Percentiles rank a stretch among this genome's conserved stretches.
Evolutionary conservation across 2,113 vertebrate species (phyloP).

Genomic region (Calonectris borealis): DNA sequence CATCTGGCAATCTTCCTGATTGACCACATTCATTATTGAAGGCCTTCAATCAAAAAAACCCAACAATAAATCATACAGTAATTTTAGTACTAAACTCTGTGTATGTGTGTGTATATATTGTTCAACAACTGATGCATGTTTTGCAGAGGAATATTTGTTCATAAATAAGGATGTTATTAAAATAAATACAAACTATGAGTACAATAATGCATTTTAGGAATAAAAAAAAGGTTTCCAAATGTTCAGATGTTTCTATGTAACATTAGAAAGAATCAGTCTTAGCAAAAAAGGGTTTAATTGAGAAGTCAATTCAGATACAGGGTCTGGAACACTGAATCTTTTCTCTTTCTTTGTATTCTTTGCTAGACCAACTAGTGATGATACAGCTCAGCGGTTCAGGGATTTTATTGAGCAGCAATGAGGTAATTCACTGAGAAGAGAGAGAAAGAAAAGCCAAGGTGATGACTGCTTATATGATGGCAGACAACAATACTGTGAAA

Average conservation of each 20-base stretch:
- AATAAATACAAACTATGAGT: neutral
- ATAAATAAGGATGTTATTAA: neutral
- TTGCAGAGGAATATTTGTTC: neutral
- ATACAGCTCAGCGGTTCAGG: neutral
- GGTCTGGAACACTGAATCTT: neutral
- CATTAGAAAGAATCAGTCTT: neutral
- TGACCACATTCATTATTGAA: neutral
- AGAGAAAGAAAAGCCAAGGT: neutral
- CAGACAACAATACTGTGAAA: neutral
- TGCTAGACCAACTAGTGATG: neutral
- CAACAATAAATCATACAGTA: neutral
- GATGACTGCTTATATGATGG: neutral
- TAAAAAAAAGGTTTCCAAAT: neutral
- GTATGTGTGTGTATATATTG: neutral
- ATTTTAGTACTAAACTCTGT: neutral
- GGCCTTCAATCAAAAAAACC: neutral
- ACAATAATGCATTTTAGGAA: neutral
- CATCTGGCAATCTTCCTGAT: neutral
- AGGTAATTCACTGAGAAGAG: neutral
- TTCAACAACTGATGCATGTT: neutral
- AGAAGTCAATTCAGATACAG: neutral
- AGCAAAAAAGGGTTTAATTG: neutral
- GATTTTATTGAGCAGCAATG: slow-evolving; percentile 7
- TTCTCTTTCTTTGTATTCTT: neutral
- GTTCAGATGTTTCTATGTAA: neutral